Evolutionary conservation across 2,888 invertebrate species (phyloP), one percentile per base, ranked within the genome.

Genomic region (Acleris cristana): DNA sequence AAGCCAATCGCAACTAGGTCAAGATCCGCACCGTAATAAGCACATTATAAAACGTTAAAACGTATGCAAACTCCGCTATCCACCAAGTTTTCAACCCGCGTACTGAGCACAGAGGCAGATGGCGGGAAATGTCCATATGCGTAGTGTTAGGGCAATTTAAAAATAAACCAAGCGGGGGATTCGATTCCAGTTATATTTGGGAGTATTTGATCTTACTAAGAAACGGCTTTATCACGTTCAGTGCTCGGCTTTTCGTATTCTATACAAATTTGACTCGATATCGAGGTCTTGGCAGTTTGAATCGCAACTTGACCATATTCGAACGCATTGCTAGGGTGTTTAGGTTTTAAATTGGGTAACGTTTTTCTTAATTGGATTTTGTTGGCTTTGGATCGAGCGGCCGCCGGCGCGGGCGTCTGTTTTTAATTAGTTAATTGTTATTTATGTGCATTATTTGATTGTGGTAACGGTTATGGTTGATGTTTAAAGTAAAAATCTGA

Each of bases 131-230:
- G 84, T 79, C 87, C 89, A 85, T 86, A 87, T 85, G 83, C 72
- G 78, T 71, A 71, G 72, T 74, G 79, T 79, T 77, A 74, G 81
- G 78, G 77, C 71, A 72, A 77, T 80, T 81, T 84, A 83, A 88
- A 91, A 91, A 91, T 91, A 92, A 85, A 86, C 85, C 88, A 68
- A 82, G 89, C 87, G 89, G 92, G 92, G 84, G 88, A 84, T 84
- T 75, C 75, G 78, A 82, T 84, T 80, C 76, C 73, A 80, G 82
- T 80, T 89, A 87, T 88, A 88, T 88, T 87, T 82, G 84, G 84
- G 79, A 73, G 78, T 80, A 81, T 72, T 72, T 44, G 64, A 57
- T 56, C 58, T 12, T 54, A 40, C 26, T 62, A 53, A 48, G 40
- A 61, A 53, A 62, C 23, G 53, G 44, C 23, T 49, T 51, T 34